A percentile compares a stretch with the other conserved stretches of the same genome.
Evolutionary conservation across 2,888 invertebrate genomes (phyloP).

Genomic region (Cosmorhoe ocellata): DNA sequence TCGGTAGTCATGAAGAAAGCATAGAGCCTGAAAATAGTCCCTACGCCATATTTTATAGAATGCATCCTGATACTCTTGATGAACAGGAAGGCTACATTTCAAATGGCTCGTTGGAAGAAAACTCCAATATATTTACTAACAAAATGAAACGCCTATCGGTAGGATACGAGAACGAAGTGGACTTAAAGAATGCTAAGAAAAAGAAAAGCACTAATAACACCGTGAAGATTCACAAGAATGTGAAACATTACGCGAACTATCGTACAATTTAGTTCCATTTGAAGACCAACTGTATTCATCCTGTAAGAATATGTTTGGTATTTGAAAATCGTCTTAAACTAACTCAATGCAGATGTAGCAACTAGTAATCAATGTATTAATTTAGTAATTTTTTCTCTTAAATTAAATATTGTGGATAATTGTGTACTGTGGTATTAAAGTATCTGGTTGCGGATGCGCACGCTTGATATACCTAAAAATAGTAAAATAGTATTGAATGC

Average conservation of each 20-base stretch:
- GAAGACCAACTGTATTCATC: background rate
- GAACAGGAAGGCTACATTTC: slow-evolving; percentile 37
- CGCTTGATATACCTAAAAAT: too few relatives aligned
- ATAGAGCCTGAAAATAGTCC: slow-evolving; percentile 43
- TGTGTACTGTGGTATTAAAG: too few relatives aligned
- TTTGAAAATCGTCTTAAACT: background rate
- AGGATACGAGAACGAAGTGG: slow-evolving; percentile 9
- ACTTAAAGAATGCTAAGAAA: slow-evolving; percentile 4
- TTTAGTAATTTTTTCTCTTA: too few relatives aligned
- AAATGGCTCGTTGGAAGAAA: slow-evolving; percentile 33
- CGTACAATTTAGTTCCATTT: background rate
- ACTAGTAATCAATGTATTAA: too few relatives aligned
- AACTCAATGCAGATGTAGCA: slow-evolving; percentile 4
- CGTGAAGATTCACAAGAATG: slow-evolving; percentile 24
- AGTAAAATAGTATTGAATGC: too few relatives aligned
- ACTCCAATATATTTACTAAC: slow-evolving; percentile 12
- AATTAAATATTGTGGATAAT: too few relatives aligned
- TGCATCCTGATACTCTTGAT: slow-evolving; percentile 47
- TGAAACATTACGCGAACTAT: slow-evolving; percentile 23
- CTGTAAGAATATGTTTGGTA: too few relatives aligned
- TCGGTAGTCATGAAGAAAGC: slow-evolving; percentile 43
- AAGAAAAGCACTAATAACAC: slow-evolving; percentile 9
- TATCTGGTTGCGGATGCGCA: too few relatives aligned
- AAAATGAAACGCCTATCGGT: slow-evolving; percentile 23
- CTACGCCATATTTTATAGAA: slow-evolving; percentile 61